A percentile compares a stretch with the other conserved stretches of the same genome.
Conservation (phyloP, 2,888 invertebrate genomes). For the Drosophila acutilabella region DNA sequence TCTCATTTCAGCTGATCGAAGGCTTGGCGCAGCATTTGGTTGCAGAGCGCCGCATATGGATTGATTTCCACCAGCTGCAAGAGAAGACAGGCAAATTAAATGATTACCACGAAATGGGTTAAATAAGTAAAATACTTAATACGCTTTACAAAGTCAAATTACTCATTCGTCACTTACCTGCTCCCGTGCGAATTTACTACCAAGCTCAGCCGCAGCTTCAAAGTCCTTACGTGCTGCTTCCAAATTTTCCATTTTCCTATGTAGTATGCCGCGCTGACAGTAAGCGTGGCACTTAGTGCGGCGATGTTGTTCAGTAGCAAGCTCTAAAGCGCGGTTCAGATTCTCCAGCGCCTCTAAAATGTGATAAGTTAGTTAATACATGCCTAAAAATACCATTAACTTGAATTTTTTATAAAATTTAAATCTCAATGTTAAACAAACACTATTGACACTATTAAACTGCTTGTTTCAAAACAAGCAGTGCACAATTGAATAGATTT, state of each 20-base stretch:
- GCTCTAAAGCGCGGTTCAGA: conserved; percentile 89
- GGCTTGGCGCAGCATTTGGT: conserved; percentile 95
- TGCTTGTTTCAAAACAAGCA: conserved; percentile 28
- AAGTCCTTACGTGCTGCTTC: conserved; percentile 92
- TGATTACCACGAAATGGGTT: background rate
- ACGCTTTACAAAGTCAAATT: too few relatives aligned
- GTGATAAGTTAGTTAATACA: too few relatives aligned
- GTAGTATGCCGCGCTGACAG: conserved; percentile 93
- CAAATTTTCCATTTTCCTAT: conserved; percentile 88
- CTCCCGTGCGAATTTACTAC: conserved; percentile 94
- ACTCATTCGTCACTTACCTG: conserved; percentile 86
- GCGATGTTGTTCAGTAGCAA: conserved; percentile 87
- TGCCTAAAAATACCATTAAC: background rate
- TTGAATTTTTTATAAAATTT: too few relatives aligned
- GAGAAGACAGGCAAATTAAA: background rate
- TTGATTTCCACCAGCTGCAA: conserved; percentile 92
- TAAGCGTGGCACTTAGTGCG: conserved; percentile 90
- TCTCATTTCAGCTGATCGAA: conserved; percentile 86
- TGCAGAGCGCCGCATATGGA: conserved; percentile 97
- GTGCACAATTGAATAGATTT: background rate
- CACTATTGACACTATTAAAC: background rate
- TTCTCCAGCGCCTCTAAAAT: conserved; percentile 90
- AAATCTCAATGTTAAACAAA: too few relatives aligned
- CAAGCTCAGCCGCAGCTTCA: conserved; percentile 91
- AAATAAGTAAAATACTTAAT: too few relatives aligned